A percentile compares a stretch with the other conserved stretches of the same genome.
Conservation (phyloP, 2,888 invertebrate genomes). For the Orthosia gothica region DNA sequence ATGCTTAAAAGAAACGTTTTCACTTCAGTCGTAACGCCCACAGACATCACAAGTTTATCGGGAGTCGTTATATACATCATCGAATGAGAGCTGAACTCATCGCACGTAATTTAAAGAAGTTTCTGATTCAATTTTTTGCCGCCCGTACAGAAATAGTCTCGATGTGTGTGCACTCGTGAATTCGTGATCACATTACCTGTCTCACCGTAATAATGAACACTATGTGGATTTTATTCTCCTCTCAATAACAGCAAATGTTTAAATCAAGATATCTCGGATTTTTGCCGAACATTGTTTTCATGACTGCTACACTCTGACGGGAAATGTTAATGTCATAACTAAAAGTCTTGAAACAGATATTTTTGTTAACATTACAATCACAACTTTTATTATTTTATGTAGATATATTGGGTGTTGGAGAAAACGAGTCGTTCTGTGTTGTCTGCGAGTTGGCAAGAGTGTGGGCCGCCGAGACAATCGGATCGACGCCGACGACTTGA, state of each 20-base stretch:
- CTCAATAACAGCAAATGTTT: conserved; percentile 1
- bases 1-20: conserved; percentile 47
- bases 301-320: not conserved
- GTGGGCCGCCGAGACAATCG: not conserved
- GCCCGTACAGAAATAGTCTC: conserved; percentile 72
- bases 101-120: conserved; percentile 67
- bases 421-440: conserved; percentile 5
- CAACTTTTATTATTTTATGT: conserved; percentile 21
- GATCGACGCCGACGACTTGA: conserved; percentile 15
- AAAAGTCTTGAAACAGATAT: conserved; percentile 16
- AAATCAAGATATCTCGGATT: not conserved
- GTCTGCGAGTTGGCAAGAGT: conserved; percentile 17
- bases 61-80: conserved; percentile 58
- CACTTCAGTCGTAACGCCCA: conserved; percentile 26
- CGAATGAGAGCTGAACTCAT: conserved; percentile 66
- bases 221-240: conserved; percentile 18
- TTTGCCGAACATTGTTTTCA: conserved; percentile 25
- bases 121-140: conserved; percentile 58
- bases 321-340: conserved; percentile 1
- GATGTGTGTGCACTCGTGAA: conserved; percentile 66
- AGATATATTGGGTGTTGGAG: conserved; percentile 22
- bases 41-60: conserved; percentile 41
- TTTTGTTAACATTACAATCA: conserved; percentile 22
- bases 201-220: not conserved
- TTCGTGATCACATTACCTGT: conserved; percentile 54